Base-by-base conservation (phyloP, 2,888 invertebrate genomes). In the Apeira syringaria region DNA sequence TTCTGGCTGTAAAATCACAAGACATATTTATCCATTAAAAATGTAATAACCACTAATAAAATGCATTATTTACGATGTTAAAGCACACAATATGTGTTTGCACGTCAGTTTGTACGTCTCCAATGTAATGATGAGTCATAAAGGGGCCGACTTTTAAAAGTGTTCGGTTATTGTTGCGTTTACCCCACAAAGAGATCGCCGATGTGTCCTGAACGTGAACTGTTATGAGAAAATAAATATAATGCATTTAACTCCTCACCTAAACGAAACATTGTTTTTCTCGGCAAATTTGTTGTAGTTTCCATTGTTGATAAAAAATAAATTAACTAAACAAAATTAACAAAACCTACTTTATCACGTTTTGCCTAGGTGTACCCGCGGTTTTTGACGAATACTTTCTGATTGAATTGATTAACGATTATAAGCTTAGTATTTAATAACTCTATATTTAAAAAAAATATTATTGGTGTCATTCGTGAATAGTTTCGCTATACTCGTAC, bases 91-190 rank as follows among this genome's bases (percentile, higher is more conserved):
- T 58, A 53, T 50, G 56, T 79, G 81, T 83, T 80, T 83, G 82
- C 81, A 64, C 72, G 68, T 64, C 54, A 63, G 64, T 68, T 59
- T 59, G 62, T 65, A 62, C 37, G 41, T 36, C 20, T 18, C 43
- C 55, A 53, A 50, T 28, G n/a, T n/a, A n/a, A 59, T 59, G 71
- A 74, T 84, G 82, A 84, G 50, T 74, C 78, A 78, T 71, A 79
- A 69, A 78, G 68, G 38, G 34, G 38, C 74, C 72, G 71, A 57
- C 24, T 8, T 48, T 61, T 59, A 38, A 37, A 54, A 60, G 61
- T 61, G 59, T 47, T 39, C 59, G 52, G 56, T 61, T 61, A 69
- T 68, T 65, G 69, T 64, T 48, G 45, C 61, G 46, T 53, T 69
- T 64, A 67, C 65, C 58, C 60, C 58, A 55, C 55, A 61, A 51